Evolutionary conservation across 2,113 vertebrate genomes (phyloP), one percentile per base, ranked within the genome.

Genomic region (Podiceps cristatus): DNA sequence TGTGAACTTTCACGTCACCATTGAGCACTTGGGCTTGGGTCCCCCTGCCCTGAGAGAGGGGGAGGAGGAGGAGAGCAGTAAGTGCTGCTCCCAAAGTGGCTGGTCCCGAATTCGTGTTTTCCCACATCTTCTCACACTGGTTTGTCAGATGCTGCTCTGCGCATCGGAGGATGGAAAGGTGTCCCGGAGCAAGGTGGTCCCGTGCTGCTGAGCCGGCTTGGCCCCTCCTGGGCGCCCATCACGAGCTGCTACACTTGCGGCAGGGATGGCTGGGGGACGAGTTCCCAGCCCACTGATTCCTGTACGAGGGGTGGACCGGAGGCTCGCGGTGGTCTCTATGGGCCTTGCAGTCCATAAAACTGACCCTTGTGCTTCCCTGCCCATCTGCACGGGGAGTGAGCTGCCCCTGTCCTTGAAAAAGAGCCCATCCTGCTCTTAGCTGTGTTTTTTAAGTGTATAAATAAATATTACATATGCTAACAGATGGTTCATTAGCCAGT

Each of bases 391-490:
- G 0, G 27, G n/a, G 25, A 10, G 16, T 0, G 37, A 88, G 72
- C 63, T 86, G 81, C 84, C 58, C 59, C 78, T 31, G 56, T 71
- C 92, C 94, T 96, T 88, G 64, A 85, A 12, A 72, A 86, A 64
- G 86, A 96, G 79, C 91, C 90, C 7, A 28, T 64, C 83, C 95
- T 66, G 66, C 15, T 5, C 92, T 11, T 37, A 60, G 60, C 74
- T 69, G 50, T 0, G 0, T 13, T 64, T 63, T 84, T 62, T 27
- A 80, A 90, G 92, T 64, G 96, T 96, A 96, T 93, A 97, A 98
- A 97, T 98, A 98, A 98, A 98, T 98, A 97, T 97, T 97, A 93
- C 97, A 98, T 96, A 94, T 97, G 95, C 95, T 91, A 96, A 97
- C 96, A 98, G 98, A 97, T 92, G 97, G 97, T 95, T 98, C 97